Evolutionary conservation across 2,888 invertebrate genomes (phyloP), one percentile per base, ranked within the genome.

Genomic region (Eupsilia transversa): DNA sequence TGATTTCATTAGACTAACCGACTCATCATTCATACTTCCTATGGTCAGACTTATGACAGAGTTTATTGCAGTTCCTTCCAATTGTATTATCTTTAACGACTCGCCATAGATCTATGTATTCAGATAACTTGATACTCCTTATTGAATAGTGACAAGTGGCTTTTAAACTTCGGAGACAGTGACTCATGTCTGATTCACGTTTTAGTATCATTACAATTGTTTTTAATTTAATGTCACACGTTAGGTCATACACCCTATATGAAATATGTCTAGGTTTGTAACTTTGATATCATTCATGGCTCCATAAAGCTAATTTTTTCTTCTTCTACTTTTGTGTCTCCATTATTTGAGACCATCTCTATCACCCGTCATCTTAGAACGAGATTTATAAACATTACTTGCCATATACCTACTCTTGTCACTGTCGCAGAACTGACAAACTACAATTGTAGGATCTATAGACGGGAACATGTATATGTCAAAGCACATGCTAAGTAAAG

Each of bases 171-270:
- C 9, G 23, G 64, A 78, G 77, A 68, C 68, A 27, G 63, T 88
- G 89, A 85, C 33, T 89, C 89, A 88, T 33, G 12, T 38, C 23
- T 84, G 80, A 82, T 56, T 88, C 88, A 87, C 61, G 33, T 54
- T 17, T 33, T 65, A 59, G 23, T 68, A 54, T 72, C 60, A 60
- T 60, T 66, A 41, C 38, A 84, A 89, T 88, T 88, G 78, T 54
- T 74, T 46, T 30, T 86, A 87, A 87, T 88, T 85, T 63, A 70
- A 41, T 69, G 33, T 74, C 57, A 59, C 61, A 38, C 38, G 7
- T 71, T 81, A 71, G 49, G 59, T 77, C 79, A 85, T 43, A 59
- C 43, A 63, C 30, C 2, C 30, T 57, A 64, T 73, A 33, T 69
- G 70, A 70, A 33, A 20, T n/a, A 38, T 64, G 7, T 43, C 12